Percentiles rank a stretch among this genome's conserved stretches.
phyloP scores from a whole-genome alignment of 2,797 vertebrate species.

The Pantherophis alleghaniensis region DNA sequence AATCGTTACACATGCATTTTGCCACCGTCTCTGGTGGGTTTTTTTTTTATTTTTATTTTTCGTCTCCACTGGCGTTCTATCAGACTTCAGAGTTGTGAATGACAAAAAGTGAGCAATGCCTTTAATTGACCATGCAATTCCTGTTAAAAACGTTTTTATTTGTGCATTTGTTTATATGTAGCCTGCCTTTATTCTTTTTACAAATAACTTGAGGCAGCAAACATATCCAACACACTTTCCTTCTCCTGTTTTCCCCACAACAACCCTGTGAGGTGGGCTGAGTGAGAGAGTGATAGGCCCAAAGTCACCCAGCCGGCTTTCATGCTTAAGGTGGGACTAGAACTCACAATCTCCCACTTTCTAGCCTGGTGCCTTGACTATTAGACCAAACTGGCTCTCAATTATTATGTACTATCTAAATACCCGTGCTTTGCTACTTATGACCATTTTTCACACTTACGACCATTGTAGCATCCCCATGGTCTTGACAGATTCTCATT shows the following conservation, averaged over 20 bases:
- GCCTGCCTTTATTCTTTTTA: not conserved
- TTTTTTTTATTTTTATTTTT: too few relatives aligned
- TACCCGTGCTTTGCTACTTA: too few relatives aligned
- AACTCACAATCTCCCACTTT: not conserved
- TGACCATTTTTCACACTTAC: too few relatives aligned
- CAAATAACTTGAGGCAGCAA: not conserved
- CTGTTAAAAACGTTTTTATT: fast-evolving
- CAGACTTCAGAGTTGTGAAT: slow-evolving; percentile 13
- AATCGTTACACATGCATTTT: slow-evolving; percentile 50
- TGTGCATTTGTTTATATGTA: not conserved
- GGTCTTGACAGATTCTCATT: too few relatives aligned
- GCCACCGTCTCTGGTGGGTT: slow-evolving; percentile 24
- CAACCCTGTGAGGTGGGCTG: not conserved
- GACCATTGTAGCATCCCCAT: too few relatives aligned
- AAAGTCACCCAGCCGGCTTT: not conserved
- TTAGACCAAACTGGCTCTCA: not conserved
- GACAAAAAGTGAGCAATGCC: not conserved
- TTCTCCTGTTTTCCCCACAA: not conserved
- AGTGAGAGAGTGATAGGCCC: not conserved
- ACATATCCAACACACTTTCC: not conserved
- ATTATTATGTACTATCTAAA: not conserved
- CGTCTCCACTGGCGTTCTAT: not conserved
- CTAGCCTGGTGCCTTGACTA: not conserved
- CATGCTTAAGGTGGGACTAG: too few relatives aligned
- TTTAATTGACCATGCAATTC: not conserved